Conservation (phyloP, 1,140 invertebrate genomes). For the Mamestra configurata region DNA sequence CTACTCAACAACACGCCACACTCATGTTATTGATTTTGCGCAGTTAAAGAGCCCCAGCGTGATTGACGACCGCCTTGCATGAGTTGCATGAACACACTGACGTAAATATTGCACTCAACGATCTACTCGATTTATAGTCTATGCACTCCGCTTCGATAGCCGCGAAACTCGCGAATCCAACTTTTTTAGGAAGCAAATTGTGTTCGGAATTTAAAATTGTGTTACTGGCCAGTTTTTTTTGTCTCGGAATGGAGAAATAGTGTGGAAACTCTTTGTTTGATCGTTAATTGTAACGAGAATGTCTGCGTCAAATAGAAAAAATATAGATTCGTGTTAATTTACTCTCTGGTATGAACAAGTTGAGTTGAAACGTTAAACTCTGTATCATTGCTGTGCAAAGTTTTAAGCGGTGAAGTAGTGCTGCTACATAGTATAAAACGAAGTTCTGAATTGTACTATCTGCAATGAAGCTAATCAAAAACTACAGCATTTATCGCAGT, state of each 20-base stretch:
- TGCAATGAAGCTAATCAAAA: conserved; percentile 32
- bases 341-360: background rate
- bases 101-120: conserved; percentile 42
- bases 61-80: conserved; percentile 43
- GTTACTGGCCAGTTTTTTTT: conserved; percentile 30
- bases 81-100: conserved; percentile 17
- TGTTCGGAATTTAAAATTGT: conserved; percentile 25
- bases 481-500: background rate
- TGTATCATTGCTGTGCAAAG: conserved; percentile 28
- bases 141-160: conserved; percentile 43
- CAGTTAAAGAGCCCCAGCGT: conserved; percentile 32
- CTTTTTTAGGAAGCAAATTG: conserved; percentile 31
- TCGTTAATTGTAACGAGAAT: conserved; percentile 21
- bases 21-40: conserved; percentile 43
- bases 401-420: conserved; percentile 16
- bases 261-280: conserved; percentile 11
- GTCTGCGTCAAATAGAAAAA: conserved; percentile 7
- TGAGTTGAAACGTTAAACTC: conserved; percentile 20
- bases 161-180: conserved; percentile 32
- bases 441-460: conserved; percentile 20
- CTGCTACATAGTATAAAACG: background rate
- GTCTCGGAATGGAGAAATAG: conserved; percentile 17
- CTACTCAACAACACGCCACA: conserved; percentile 37
- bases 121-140: conserved; percentile 42
- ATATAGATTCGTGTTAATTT: conserved; percentile 29